A percentile compares a stretch with the other conserved stretches of the same genome.
Conservation (phyloP, 2,888 invertebrate genomes). For the Ametastegia equiseti region DNA sequence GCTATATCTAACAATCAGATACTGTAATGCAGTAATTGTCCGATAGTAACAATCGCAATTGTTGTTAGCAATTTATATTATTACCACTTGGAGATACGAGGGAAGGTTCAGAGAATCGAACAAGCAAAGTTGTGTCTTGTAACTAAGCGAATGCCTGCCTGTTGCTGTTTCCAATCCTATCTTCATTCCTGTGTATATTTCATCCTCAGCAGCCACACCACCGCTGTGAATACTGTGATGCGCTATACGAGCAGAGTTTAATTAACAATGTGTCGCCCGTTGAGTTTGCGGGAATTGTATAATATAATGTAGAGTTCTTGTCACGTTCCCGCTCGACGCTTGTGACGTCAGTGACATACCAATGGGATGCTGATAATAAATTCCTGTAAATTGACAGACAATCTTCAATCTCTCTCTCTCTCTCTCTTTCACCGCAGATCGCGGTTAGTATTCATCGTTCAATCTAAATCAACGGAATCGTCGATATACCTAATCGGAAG, state of each 20-base stretch:
- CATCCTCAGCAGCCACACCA: neutral
- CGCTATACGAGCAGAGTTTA: constrained; percentile 69
- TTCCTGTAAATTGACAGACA: neutral
- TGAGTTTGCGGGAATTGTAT: constrained; percentile 39
- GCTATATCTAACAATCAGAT: neutral
- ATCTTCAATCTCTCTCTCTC: neutral
- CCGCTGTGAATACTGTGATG: constrained; percentile 60
- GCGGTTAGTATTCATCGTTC: neutral
- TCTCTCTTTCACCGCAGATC: neutral
- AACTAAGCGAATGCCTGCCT: constrained; percentile 24
- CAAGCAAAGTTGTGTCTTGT: constrained; percentile 4
- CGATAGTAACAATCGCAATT: neutral
- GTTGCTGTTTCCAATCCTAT: constrained; percentile 43
- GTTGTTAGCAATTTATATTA: neutral
- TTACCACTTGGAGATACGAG: neutral
- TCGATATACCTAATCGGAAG: too few relatives aligned
- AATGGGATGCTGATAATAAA: constrained; percentile 33
- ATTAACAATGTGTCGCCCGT: constrained; percentile 68
- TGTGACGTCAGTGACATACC: neutral
- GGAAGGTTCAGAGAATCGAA: neutral
- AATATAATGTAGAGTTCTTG: constrained; percentile 44
- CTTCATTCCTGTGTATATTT: constrained; percentile 8
- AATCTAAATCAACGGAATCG: too few relatives aligned
- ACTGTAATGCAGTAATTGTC: neutral
- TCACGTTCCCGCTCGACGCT: constrained; percentile 16